Conservation (phyloP, 2,113 vertebrate species). For the Panthera leo region DNA sequence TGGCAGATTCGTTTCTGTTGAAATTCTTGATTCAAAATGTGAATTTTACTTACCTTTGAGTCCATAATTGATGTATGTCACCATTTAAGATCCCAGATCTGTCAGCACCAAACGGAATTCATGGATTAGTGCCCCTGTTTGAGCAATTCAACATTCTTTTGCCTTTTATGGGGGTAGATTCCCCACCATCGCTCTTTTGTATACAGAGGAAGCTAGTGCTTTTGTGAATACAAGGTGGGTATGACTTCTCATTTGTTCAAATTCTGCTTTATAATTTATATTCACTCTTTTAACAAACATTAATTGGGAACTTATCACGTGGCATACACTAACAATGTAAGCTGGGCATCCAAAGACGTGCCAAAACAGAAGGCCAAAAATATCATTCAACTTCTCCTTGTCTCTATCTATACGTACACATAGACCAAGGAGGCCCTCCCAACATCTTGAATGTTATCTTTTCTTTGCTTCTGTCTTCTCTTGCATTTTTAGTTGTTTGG, state of each 20-base stretch:
- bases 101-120: neutral
- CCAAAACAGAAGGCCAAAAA: neutral
- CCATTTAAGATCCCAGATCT: neutral
- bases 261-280: slow-evolving; percentile 11
- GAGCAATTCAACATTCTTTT: neutral
- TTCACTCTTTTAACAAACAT: slow-evolving; percentile 4
- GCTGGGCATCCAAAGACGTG: neutral
- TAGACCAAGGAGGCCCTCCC: neutral
- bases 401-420: neutral
- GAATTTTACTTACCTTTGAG: neutral
- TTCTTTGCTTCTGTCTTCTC: neutral
- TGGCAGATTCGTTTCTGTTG: neutral
- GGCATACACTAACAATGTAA: neutral
- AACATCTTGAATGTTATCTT: neutral
- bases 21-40: slow-evolving; percentile 29
- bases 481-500: neutral
- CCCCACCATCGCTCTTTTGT: neutral
- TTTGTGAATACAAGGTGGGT: neutral
- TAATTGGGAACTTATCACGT: neutral
- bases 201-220: neutral
- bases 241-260: slow-evolving; percentile 28
- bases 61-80: neutral
- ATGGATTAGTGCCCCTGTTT: neutral
- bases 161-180: neutral
- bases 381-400: neutral